A percentile compares a stretch with the other conserved stretches of the same genome.
These are phyloP conservation scores for Balearica regulorum DNA, from an alignment of 2,797 vertebrate genomes.

Conservation along the genomic window DNA sequence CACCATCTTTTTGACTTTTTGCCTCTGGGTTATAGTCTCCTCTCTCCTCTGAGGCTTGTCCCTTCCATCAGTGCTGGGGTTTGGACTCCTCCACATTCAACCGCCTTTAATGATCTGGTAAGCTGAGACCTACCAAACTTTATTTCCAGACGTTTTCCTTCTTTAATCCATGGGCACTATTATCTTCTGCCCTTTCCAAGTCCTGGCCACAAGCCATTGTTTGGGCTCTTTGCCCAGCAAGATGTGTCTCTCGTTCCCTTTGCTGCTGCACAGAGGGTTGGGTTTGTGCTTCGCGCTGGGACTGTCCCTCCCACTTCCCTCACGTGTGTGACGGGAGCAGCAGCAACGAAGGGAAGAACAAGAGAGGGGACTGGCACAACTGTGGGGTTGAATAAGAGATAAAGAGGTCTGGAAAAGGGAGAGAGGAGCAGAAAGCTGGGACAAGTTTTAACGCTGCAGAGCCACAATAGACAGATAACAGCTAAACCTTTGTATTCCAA, in stretches of 20 bases:
- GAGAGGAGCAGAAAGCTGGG: background rate
- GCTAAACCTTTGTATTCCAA: background rate
- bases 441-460: background rate
- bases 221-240: background rate
- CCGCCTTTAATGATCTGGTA: background rate
- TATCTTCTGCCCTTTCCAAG: background rate
- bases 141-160: background rate
- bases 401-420: background rate
- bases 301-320: background rate
- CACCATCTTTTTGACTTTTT: background rate
- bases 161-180: background rate
- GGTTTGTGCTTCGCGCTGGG: background rate
- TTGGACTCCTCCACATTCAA: background rate
- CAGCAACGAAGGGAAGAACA: background rate
- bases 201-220: background rate
- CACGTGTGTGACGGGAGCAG: accelerated
- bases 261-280: background rate
- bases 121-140: background rate
- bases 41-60: background rate
- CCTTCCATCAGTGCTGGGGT: accelerated
- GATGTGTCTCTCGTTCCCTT: background rate
- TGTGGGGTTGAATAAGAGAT: background rate
- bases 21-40: background rate
- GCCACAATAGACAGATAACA: background rate
- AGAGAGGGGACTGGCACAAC: background rate